Base-by-base conservation (phyloP, 2,888 invertebrate species). In the Eugnorisma glareosa region DNA sequence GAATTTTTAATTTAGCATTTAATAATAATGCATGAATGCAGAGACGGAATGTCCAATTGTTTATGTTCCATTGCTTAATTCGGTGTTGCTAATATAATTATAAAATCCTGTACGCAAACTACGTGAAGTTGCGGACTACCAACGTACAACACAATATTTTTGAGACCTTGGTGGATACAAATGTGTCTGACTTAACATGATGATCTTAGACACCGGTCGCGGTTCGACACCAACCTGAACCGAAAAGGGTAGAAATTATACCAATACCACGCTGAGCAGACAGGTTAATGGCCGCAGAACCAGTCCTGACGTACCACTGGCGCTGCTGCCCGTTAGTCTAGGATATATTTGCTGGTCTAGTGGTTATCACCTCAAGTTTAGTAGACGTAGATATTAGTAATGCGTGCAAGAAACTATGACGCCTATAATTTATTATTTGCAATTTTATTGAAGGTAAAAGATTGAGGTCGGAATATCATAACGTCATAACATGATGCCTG, bases 211-310 rank as follows among this genome's bases (percentile, higher is more conserved):
- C 51, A 51, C 18, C 31, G 24, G 18, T 24, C 43, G 43, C 28
- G 18, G 51, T 67, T n/a, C 3, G 8, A 59, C 24, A 67, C 67
- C 28, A 57, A 64, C 18, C 6, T 35, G 28, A 37, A 69, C 57
- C 61, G 45, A 69, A 76, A 74, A 71, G 70, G 81, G 80, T 68
- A 59, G 73, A 84, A 66, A 64, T 68, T 66, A 83, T 51, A 77
- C 57, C 35, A 82, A 48, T 59, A 67, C 48, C 24, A 37, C 40
- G 28, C 21, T 57, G 43, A 72, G 35, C 15, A 48, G 63, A 61
- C 66, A 76, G 82, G 85, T 81, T 48, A 69, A 77, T 73, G 77
- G 81, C 68, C 85, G 43, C 45, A 82, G 54, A 81, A 74, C 83
- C 77, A 80, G 79, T 85, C 73, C 68, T 67, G 35, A 64, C 51